Evolutionary conservation across 1,140 invertebrate species (phyloP), one percentile per base, ranked within the genome.

Genomic region (Lepidurus arcticus): DNA sequence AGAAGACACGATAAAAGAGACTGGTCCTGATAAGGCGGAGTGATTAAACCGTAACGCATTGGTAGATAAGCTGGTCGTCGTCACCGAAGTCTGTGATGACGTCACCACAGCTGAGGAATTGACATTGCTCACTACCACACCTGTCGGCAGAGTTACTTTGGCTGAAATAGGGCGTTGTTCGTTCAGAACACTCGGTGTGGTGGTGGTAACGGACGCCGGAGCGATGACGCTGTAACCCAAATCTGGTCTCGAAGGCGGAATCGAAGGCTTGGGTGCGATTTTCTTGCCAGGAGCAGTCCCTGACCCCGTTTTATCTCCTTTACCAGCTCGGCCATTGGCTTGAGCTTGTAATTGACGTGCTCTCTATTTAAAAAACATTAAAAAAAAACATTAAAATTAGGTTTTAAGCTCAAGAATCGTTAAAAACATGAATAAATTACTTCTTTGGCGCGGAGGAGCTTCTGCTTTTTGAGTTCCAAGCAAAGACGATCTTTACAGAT

Each of bases 181-280:
- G 13, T 8, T 47, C 44, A 45, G 6, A 4, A 3, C 47, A 21
- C 42, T 47, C 10, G 42, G 6, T 10, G 75, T 13, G 26, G 26
- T 42, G 7, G 75, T 8, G 9, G n/a, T 26, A 16, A 43, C 47
- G 26, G 44, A 11, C 8, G 47, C 42, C 42, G 75, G 47, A 9
- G 75, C 43, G 44, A 76, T 76, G 4, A 76, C 75, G 24, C 43
- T 76, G 75, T 76, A 76, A 11, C 75, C 75, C 75, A 76, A 47
- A 45, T 76, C 75, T 10, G 75, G 24, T 44, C 47, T 24, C 26
- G 44, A 47, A 16, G 43, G 75, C 75, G 75, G 43, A 47, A 26
- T 45, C 24, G 9, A 21, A 76, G 34, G 43, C 44, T 76, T 76
- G 10, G 75, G 21, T 10, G 43, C 24, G 11, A 45, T 76, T 47